phyloP scores from a whole-genome alignment of 2,113 vertebrate genomes.

The Carlito syrichta region DNA sequence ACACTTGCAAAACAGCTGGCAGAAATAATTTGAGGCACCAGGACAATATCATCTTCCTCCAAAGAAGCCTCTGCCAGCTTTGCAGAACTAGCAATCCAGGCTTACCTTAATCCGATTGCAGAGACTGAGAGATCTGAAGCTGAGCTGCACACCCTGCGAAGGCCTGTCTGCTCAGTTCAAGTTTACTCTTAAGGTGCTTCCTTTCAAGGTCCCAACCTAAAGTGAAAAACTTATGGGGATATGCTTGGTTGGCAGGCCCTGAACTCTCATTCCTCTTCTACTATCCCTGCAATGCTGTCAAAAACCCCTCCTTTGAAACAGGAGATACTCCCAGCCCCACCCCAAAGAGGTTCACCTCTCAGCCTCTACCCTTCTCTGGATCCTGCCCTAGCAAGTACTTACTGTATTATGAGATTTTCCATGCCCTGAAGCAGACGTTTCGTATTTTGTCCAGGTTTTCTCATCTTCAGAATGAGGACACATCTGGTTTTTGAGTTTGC shows the following conservation, averaged over 20 bases:
- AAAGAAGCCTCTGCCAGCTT: neutral
- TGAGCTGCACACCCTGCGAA: neutral
- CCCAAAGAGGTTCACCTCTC: neutral
- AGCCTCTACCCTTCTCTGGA: neutral
- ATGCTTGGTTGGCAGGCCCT: neutral
- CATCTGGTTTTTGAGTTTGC: neutral
- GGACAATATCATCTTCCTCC: neutral
- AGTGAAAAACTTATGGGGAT: neutral
- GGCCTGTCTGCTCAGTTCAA: neutral
- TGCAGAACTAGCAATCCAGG: neutral
- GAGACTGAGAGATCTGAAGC: neutral
- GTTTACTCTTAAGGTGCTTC: neutral
- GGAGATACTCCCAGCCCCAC: neutral
- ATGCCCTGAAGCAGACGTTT: neutral
- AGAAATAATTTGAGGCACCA: neutral
- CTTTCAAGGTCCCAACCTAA: neutral
- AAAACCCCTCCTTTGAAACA: neutral
- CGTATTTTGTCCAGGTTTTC: neutral
- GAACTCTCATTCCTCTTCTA: neutral
- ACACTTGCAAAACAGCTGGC: neutral
- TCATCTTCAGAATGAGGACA: neutral
- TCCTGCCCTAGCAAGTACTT: neutral
- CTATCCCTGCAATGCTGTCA: neutral
- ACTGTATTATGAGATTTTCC: neutral
- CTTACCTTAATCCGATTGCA: neutral